Base-by-base conservation (phyloP, 2,888 invertebrate species). In the Cinara cedri region DNA sequence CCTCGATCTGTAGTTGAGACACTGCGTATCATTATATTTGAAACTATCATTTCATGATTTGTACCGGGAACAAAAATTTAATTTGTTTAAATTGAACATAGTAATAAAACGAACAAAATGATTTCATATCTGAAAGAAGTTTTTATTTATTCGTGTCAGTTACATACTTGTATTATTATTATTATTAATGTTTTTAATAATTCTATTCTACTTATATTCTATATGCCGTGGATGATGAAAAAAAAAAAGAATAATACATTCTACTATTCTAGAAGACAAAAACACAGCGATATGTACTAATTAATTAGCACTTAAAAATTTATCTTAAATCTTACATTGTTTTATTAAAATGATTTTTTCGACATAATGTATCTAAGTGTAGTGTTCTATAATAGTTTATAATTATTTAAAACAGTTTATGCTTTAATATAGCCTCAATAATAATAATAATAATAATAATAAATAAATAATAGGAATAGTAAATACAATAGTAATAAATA, bases 241-340 rank as follows among this genome's bases (percentile, higher is more conserved):
- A 66, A 60, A 71, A 34, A 62, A 55, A 60, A 74, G n/a, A 63
- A 57, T n/a, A n/a, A n/a, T 57, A 76, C 68, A 62, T 70, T 68
- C 3, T 34, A 34, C 34, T 34, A 34, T 34, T 34, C 34, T 62
- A 78, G 70, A 62, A 68, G 34, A 70, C 70, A 78, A 60, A 70
- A 34, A 78, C 19, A 78, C 60, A 78, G 68, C 51, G 60, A 78
- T 78, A 70, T 78, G 78, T 78, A 78, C 70, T 78, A 78, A 78
- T 78, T 78, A 78, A 24, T 78, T 78, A 78, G 78, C 60, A 57
- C 78, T 70, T 70, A 60, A 24, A 60, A 24, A 49, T 60, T 54
- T 68, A 6, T 49, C 57, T 19, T 70, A 49, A 49, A 57, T 78
- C 42, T 60, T 60, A 68, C 76, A 60, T 21, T n/a, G 21, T 49